Conservation (phyloP, 2,888 invertebrate species). For the Epirrhoe alternata region DNA sequence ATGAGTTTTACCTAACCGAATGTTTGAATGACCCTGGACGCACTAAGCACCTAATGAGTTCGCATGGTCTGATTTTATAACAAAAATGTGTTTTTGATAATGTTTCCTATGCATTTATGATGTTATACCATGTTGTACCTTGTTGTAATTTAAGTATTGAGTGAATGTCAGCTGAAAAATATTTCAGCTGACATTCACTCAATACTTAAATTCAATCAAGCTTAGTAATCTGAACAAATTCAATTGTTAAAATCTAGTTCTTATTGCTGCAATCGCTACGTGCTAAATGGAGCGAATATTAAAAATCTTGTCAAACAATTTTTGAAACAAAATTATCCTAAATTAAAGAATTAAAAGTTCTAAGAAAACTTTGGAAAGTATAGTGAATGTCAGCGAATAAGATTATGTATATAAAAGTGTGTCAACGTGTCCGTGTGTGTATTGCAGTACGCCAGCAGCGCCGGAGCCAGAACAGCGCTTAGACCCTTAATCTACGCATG, state of each 20-base stretch:
- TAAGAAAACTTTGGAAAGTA: conserved; percentile 1
- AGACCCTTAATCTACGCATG: conserved; percentile 83
- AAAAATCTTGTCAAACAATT: too few species aligned
- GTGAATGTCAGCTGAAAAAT: conserved; percentile 39
- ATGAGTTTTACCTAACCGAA: conserved; percentile 50
- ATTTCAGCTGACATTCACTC: conserved; percentile 39
- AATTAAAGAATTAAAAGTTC: background rate
- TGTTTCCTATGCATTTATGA: conserved; percentile 31
- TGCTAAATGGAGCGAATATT: too few species aligned
- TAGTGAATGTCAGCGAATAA: conserved; percentile 56
- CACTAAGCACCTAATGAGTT: conserved; percentile 34
- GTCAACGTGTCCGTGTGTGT: conserved; percentile 71
- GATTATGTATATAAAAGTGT: conserved; percentile 61
- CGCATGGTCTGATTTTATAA: conserved; percentile 45
- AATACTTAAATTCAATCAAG: conserved; percentile 3
- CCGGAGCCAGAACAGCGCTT: conserved; percentile 93
- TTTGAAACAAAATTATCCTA: too few species aligned
- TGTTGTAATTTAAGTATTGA: conserved; percentile 26
- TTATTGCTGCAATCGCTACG: too few species aligned
- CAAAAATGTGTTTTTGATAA: conserved; percentile 25
- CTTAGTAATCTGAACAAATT: too few species aligned
- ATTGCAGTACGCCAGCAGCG: conserved; percentile 96
- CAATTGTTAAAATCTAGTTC: too few species aligned
- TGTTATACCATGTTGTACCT: conserved; percentile 28
- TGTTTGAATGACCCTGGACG: conserved; percentile 21